Evolutionary conservation across 2,888 invertebrate species (phyloP).

Genomic region (Drosophila koepferae): DNA sequence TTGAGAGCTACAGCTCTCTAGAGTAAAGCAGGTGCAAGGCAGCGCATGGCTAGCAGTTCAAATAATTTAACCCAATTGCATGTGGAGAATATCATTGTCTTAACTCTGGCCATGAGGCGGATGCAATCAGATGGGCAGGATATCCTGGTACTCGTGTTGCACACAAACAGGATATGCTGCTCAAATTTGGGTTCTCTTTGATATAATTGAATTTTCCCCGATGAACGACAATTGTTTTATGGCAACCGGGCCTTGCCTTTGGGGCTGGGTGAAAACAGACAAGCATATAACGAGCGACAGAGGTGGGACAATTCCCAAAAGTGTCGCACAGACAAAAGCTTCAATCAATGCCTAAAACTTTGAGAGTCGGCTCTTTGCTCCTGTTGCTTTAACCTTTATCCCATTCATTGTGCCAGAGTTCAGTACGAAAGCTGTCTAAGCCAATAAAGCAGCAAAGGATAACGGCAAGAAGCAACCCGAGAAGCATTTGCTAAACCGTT

Average conservation of each 20-base stretch:
- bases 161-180: slow-evolving; percentile 42
- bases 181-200: slow-evolving; percentile 26
- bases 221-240: slow-evolving; percentile 67
- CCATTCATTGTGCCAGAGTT: slow-evolving; percentile 52
- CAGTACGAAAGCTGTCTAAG: slow-evolving; percentile 66
- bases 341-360: slow-evolving; percentile 63
- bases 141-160: slow-evolving; percentile 48
- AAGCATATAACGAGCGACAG: neutral
- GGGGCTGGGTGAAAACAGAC: neutral
- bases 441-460: slow-evolving; percentile 63
- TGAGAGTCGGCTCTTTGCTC: slow-evolving; percentile 47
- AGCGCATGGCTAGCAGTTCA: slow-evolving; percentile 30
- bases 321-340: slow-evolving; percentile 64
- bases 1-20: slow-evolving; percentile 10
- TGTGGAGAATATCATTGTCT: slow-evolving; percentile 3
- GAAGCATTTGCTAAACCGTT: slow-evolving; percentile 58
- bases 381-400: slow-evolving; percentile 68
- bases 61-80: slow-evolving; percentile 49
- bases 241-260: slow-evolving; percentile 8
- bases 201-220: slow-evolving; percentile 54
- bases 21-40: slow-evolving; percentile 25
- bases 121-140: slow-evolving; percentile 51
- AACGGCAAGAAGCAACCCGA: slow-evolving; percentile 40
- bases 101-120: slow-evolving; percentile 18
- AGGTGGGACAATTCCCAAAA: slow-evolving; percentile 27